These are phyloP conservation scores for Gobiocypris rarus DNA, from an alignment of 2,113 vertebrate genomes.

Conservation along the genomic window DNA sequence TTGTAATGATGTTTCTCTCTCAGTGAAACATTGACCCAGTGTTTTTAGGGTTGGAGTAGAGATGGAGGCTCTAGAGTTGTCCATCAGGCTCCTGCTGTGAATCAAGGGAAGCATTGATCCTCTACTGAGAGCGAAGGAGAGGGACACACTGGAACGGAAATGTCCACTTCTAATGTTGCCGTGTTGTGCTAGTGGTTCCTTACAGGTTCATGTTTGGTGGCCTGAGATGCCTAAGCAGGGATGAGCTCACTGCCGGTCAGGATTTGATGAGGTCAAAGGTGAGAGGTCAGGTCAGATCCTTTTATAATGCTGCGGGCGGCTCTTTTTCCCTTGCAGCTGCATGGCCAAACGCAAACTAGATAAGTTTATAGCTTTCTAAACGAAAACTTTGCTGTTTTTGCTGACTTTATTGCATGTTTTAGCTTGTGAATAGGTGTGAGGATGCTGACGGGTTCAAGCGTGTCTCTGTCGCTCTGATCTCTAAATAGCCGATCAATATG, in stretches of 20 bases:
- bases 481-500: neutral
- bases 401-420: too few relatives aligned
- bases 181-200: constrained; percentile 5
- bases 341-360: constrained; percentile 52
- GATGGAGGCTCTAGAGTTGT: constrained; percentile 46
- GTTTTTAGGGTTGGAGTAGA: neutral
- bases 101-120: too few relatives aligned
- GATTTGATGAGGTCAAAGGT: constrained; percentile 77
- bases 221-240: constrained; percentile 58
- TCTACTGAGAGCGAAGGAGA: constrained; percentile 1
- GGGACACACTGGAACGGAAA: neutral
- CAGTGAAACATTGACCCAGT: neutral
- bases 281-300: constrained; percentile 68
- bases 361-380: constrained; percentile 53
- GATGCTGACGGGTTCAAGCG: neutral
- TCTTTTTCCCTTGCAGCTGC: constrained; percentile 40
- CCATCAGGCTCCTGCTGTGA: too few relatives aligned
- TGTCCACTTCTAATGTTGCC: neutral
- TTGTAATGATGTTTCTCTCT: neutral
- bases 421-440: too few relatives aligned
- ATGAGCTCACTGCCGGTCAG: constrained; percentile 58
- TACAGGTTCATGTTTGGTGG: constrained; percentile 41
- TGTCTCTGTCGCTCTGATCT: neutral
- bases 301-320: constrained; percentile 53
- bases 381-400: neutral